These are phyloP conservation scores for Archips xylosteana DNA, from an alignment of 2,888 invertebrate species.

Conservation along the genomic window DNA sequence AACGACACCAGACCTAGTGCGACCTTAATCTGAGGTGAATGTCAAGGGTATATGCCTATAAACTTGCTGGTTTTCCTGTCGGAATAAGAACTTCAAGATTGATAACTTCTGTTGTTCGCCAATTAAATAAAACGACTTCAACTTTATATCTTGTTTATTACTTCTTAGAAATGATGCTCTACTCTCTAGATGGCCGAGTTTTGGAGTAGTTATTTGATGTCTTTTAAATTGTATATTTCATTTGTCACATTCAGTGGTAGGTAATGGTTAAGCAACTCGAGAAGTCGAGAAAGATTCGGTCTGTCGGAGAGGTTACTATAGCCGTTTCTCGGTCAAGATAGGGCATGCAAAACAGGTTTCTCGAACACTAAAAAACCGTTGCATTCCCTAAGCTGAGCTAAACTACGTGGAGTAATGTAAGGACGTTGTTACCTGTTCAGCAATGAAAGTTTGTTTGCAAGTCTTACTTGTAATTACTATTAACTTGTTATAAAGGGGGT, in stretches of 20 bases:
- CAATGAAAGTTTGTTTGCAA: not conserved
- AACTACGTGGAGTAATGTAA: not conserved
- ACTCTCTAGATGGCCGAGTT: not conserved
- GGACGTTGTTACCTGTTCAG: not conserved
- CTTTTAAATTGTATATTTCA: not conserved
- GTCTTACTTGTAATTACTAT: not conserved
- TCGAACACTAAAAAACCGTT: not conserved
- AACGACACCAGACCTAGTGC: slow-evolving; percentile 34
- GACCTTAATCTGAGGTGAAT: slow-evolving; percentile 44
- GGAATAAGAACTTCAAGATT: not conserved
- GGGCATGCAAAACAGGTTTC: slow-evolving; percentile 5
- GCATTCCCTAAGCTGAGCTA: not conserved
- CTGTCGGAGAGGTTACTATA: not conserved
- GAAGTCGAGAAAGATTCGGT: not conserved
- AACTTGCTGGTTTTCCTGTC: slow-evolving; percentile 27
- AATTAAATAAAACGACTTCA: not conserved
- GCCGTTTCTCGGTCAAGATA: not conserved
- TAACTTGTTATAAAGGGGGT: not conserved
- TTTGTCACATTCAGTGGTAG: not conserved
- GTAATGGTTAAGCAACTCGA: not conserved
- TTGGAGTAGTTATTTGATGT: not conserved
- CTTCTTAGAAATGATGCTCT: not conserved
- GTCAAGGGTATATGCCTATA: slow-evolving; percentile 43
- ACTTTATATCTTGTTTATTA: not conserved
- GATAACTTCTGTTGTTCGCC: not conserved